A percentile compares a stretch with the other conserved stretches of the same genome.
These are phyloP conservation scores for Muscicapa striata DNA, from an alignment of 2,797 vertebrate genomes.

Conservation along the genomic window DNA sequence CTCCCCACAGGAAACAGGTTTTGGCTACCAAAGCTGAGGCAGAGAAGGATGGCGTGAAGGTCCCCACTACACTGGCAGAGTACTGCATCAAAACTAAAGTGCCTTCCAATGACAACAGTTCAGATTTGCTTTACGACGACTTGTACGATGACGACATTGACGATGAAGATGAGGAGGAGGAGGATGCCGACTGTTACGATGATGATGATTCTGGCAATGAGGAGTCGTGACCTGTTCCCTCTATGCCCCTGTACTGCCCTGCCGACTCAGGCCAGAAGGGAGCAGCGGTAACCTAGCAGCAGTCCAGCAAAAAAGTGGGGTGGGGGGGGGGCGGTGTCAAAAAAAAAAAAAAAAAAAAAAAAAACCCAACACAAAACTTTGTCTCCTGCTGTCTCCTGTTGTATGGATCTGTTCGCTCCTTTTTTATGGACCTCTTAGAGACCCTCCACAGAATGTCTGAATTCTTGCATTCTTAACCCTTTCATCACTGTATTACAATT, in stretches of 20 bases:
- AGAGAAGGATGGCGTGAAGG: background rate
- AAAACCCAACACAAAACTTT: no score
- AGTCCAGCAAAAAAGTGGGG: background rate
- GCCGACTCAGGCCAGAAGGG: no score
- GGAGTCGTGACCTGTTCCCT: slow-evolving; percentile 77
- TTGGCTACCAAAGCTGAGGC: slow-evolving; percentile 94
- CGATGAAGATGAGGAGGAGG: slow-evolving; percentile 92
- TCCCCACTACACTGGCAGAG: slow-evolving; percentile 82
- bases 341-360: no score
- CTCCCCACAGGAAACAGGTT: slow-evolving; percentile 85
- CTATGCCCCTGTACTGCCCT: no score
- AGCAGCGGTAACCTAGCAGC: no score
- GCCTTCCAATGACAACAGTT: slow-evolving; percentile 98
- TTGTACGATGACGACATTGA: slow-evolving; percentile 96
- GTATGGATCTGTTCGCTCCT: background rate
- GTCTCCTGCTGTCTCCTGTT: slow-evolving; percentile 76
- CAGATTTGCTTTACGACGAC: slow-evolving; percentile 97
- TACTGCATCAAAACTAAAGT: slow-evolving; percentile 99
- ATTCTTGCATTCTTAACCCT: slow-evolving; percentile 76
- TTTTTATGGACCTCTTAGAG: slow-evolving; percentile 16
- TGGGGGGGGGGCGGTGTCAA: background rate
- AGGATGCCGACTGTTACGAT: slow-evolving; percentile 94
- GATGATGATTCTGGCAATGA: slow-evolving; percentile 98
- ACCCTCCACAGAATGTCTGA: slow-evolving; percentile 74
- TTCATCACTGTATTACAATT: slow-evolving; percentile 70